phyloP scores from a whole-genome alignment of 35 echinoderm and acorn worm species.

The Eucidaris tribuloides region DNA sequence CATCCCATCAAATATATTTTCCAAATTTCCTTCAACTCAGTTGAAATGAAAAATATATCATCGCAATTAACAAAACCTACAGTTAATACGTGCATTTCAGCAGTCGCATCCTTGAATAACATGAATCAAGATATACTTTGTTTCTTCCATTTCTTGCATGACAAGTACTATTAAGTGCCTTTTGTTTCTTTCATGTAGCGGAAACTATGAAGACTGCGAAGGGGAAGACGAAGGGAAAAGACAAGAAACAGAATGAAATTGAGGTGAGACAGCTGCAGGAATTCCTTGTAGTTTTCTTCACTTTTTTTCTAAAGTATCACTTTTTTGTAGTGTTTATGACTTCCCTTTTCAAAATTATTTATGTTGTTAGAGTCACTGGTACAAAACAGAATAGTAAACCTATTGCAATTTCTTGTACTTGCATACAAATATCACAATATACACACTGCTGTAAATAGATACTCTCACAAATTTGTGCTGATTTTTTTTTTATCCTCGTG shows the following conservation, averaged over 20 bases:
- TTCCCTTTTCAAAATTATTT: neutral
- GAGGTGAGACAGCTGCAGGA: slow-evolving; percentile 52
- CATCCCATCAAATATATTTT: no score
- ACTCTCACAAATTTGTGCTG: no score
- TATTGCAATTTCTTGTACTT: neutral
- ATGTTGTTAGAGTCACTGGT: neutral
- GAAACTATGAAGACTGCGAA: slow-evolving; percentile 81
- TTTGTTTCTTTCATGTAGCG: slow-evolving; percentile 53
- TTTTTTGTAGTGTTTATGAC: neutral
- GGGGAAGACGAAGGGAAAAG: slow-evolving; percentile 86
- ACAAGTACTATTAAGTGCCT: no score
- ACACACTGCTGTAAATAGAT: no score
- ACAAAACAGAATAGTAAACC: neutral
- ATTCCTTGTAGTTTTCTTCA: neutral
- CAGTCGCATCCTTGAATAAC: no score
- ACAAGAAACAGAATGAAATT: slow-evolving; percentile 88
- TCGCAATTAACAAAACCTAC: no score
- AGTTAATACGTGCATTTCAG: no score
- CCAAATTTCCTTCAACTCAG: no score
- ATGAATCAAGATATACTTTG: neutral
- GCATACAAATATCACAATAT: neutral
- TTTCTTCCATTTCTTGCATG: neutral
- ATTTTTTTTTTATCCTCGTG: no score
- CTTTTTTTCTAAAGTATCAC: neutral
- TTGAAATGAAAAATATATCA: no score